Base-by-base conservation (phyloP, 2,113 vertebrate species). In the Turdus rufiventris region DNA sequence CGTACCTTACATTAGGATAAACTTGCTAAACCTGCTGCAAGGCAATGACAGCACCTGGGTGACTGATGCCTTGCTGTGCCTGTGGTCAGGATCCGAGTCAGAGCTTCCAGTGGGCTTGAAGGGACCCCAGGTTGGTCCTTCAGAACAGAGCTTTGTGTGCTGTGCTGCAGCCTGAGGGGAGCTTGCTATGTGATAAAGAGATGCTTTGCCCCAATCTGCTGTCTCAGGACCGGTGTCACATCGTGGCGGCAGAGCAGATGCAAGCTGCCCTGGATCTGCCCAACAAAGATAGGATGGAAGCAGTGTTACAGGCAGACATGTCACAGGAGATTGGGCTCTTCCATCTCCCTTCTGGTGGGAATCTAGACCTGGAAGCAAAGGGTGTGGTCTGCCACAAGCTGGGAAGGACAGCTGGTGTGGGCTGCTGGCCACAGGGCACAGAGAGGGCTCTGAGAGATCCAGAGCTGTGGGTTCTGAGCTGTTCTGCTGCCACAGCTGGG, bases 271-370 rank as follows among this genome's bases (percentile, higher is more conserved):
- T 66, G 4, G n/a, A 25, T 33, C 29, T 72, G 34, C 65, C 53
- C 48, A 40, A 33, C 23, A 33, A 63, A 88, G 34, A 17, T 0
- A 15, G 25, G 1, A 5, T 1, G 2, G 18, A 31, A 47, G 43
- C 1, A 38, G 15, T 5, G 75, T 16, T 36, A 51, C 38, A 88
- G n/a, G 40, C 57, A 79, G 61, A 31, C 2, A 1, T 0, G 2
- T 18, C 72, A 19, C 58, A n/a, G 67, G 67, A 53, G 25, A 42
- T 1, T 15, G 11, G 23, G 21, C 16, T 62, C 38, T n/a, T 15
- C 1, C 10, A 19, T 31, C 54, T 65, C 45, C 40, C 12, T 23
- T 63, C 31, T 21, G 0, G 5, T 33, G 53, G 40, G 40, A 68
- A 63, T 42, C 14, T 20, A 67, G 57, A 36, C 8, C 43, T 62